Conservation (phyloP, 2,888 invertebrate genomes). For the Craniophora ligustri region DNA sequence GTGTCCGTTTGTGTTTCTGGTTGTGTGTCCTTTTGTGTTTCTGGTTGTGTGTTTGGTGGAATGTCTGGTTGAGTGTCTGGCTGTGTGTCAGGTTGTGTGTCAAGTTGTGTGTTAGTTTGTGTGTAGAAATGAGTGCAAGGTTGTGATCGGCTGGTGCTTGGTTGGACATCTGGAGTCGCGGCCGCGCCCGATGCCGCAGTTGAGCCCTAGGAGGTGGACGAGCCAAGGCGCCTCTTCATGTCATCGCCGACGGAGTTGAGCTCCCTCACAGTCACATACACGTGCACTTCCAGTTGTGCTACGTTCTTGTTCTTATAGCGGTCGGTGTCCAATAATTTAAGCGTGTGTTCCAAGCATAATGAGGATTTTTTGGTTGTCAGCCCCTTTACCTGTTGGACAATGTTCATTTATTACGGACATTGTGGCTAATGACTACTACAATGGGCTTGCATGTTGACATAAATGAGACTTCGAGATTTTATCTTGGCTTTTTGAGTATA, state of each 20-base stretch:
- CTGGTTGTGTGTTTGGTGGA: neutral
- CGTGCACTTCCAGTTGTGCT: neutral
- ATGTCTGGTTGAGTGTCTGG: neutral
- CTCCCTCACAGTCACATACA: constrained; percentile 12
- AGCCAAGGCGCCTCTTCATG: constrained; percentile 9
- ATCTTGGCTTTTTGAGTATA: too few species aligned
- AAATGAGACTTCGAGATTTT: too few species aligned
- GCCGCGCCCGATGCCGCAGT: neutral
- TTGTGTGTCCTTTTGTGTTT: too few species aligned
- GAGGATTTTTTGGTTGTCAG: constrained; percentile 46
- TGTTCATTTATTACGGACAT: neutral
- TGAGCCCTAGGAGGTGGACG: neutral
- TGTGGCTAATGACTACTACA: too few species aligned
- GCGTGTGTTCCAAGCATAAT: constrained; percentile 65
- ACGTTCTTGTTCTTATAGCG: neutral
- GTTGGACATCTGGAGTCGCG: neutral
- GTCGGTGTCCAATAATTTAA: constrained; percentile 36
- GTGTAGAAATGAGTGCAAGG: too few species aligned
- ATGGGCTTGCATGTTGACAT: too few species aligned
- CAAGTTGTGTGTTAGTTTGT: too few species aligned
- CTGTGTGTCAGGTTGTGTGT: too few species aligned
- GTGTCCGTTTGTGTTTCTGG: too few species aligned
- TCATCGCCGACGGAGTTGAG: constrained; percentile 2
- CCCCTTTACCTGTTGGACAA: constrained; percentile 56
- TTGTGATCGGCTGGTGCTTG: neutral